A percentile compares a stretch with the other conserved stretches of the same genome.
Evolutionary conservation across 2,113 vertebrate species (phyloP).

Genomic region (Enhydra lutris): DNA sequence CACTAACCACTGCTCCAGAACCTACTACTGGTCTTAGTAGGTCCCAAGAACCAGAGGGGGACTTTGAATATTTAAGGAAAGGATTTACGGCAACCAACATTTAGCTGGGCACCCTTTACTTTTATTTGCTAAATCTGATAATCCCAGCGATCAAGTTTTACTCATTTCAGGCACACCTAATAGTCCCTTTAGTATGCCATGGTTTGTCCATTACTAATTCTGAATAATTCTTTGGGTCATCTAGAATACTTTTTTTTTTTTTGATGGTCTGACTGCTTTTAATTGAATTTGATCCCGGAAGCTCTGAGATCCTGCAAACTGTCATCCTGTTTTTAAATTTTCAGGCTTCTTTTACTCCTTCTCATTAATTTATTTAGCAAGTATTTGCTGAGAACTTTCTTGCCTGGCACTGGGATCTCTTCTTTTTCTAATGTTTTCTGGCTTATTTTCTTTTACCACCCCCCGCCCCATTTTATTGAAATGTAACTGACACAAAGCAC

Average conservation of each 20-base stretch:
- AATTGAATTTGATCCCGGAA: neutral
- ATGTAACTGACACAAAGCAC: neutral
- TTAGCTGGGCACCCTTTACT: neutral
- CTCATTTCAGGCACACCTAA: neutral
- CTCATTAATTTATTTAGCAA: neutral
- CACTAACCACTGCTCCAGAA: neutral
- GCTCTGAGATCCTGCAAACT: neutral
- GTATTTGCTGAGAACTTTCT: neutral
- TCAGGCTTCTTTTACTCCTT: neutral
- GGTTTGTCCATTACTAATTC: neutral
- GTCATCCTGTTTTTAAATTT: neutral
- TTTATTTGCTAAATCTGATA: neutral
- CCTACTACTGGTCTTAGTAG: neutral
- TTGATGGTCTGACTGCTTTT: neutral
- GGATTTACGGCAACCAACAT: neutral
- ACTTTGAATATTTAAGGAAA: neutral
- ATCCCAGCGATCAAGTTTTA: neutral
- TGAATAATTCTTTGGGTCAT: neutral
- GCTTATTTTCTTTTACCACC: neutral
- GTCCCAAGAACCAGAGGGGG: neutral
- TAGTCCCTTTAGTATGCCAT: neutral
- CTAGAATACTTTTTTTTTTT: neutral
- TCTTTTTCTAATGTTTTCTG: neutral
- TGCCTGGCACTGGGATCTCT: neutral
- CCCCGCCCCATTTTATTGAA: neutral